Conservation (phyloP, 2,113 vertebrate genomes). For the Alligator sinensis region DNA sequence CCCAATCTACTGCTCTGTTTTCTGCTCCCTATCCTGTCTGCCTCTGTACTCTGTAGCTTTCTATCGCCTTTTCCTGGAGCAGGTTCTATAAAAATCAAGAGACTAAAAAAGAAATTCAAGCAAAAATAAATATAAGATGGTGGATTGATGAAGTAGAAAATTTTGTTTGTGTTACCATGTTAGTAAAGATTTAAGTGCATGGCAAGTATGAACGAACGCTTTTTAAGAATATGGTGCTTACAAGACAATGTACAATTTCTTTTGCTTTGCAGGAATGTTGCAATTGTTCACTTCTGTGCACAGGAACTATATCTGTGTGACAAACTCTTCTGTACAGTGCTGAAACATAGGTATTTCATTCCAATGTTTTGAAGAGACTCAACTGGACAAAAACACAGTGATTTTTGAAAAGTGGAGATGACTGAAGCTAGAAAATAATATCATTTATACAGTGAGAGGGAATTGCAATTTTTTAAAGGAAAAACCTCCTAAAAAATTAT, state of each 20-base stretch:
- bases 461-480: neutral
- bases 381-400: neutral
- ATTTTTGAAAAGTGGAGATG: neutral
- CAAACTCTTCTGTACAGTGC: neutral
- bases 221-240: neutral
- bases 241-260: neutral
- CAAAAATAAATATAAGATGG: neutral
- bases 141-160: neutral
- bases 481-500: neutral
- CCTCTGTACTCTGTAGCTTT: no score
- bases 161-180: neutral
- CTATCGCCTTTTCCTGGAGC: no score
- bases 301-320: neutral
- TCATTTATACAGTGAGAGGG: neutral
- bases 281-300: neutral
- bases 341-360: neutral
- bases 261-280: neutral
- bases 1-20: no score
- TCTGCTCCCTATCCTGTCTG: no score
- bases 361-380: neutral
- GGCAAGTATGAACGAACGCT: neutral
- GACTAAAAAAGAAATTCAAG: neutral
- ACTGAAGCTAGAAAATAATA: neutral
- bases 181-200: neutral
- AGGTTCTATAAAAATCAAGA: neutral